Conservation (phyloP, 2,888 invertebrate species). For the Ryuthela nishihirai region DNA sequence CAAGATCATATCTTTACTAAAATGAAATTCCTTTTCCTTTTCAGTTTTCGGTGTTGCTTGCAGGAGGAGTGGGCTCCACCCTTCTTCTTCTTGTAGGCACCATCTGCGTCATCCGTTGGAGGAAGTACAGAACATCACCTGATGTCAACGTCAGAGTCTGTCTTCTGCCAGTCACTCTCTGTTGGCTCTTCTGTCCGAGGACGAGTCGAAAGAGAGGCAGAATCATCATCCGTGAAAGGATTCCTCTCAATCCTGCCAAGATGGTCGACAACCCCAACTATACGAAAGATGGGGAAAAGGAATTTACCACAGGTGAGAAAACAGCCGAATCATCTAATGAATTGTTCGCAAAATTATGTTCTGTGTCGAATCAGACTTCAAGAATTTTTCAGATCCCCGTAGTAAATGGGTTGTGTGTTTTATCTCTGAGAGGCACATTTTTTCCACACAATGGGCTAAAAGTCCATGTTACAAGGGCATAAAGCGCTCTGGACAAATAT, state of each 20-base stretch:
- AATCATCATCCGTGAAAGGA: slow-evolving; percentile 25
- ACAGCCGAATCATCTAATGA: no score
- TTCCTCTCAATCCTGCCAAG: slow-evolving; percentile 40
- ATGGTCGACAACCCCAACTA: slow-evolving; percentile 43
- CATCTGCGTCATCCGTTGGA: slow-evolving; percentile 14
- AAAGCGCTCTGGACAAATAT: no score
- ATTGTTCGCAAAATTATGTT: no score
- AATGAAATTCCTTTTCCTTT: background rate
- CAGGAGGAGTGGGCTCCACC: background rate
- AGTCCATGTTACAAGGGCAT: no score
- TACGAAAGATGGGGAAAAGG: slow-evolving; percentile 14
- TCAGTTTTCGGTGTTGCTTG: slow-evolving; percentile 10
- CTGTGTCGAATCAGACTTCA: no score
- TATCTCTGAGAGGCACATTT: no score
- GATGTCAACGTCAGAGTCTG: slow-evolving; percentile 1
- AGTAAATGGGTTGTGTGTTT: no score
- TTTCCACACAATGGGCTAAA: no score
- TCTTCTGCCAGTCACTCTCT: background rate
- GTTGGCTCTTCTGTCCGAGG: slow-evolving; percentile 8
- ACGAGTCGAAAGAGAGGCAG: slow-evolving; percentile 9
- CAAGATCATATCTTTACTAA: no score
- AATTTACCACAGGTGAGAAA: slow-evolving; percentile 6
- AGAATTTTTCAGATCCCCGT: no score
- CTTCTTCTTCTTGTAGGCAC: background rate
- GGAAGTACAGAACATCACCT: slow-evolving; percentile 7